Base-by-base conservation (phyloP, 2,113 vertebrate genomes). In the Ceuthmochares aereus region DNA sequence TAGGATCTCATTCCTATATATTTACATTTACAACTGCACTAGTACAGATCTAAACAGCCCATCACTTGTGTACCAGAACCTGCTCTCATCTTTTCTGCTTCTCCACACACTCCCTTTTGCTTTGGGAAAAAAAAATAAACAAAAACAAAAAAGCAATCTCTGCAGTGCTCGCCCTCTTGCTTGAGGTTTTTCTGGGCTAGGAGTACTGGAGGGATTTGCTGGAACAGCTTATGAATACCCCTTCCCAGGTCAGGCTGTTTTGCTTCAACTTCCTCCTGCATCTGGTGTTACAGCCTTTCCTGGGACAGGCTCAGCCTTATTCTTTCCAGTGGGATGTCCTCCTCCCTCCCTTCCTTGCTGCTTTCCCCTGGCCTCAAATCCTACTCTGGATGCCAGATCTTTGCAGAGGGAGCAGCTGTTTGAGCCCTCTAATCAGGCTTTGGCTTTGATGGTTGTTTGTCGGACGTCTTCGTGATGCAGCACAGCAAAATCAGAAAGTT, bases 361-460 rank as follows among this genome's bases (percentile, higher is more conserved):
- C 70, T 94, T 84, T 62, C 60, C 54, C 68, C 82, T 95, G 95
- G 90, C 88, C 68, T 55, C 3, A 0, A 78, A 68, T 72, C 90
- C 68, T 80, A 36, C 75, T 84, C 56, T 59, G 83, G 56, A 12
- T 88, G 90, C 95, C 96, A 96, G 92, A 86, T 88, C 88, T 94
- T 77, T 81, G 93, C 88, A 63, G 93, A 68, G 58, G 73, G 56
- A 95, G 84, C 96, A 94, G 92, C 90, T 97, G 96, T 93, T 86
- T 19, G 74, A 92, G 77, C 59, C 69, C 58, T 91, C 62, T 68
- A 6, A 51, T 89, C 12, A 4, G n/a, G 68, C 69, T 92, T 96
- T 96, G 91, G 76, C 91, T 80, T 47, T 0, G 0, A 47, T 27
- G 30, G 34, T 56, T 78, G 74, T 82, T 96, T 89, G 82, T 67